These are phyloP conservation scores for Australoheros facetus DNA, from an alignment of 2,797 vertebrate species.

Conservation along the genomic window DNA sequence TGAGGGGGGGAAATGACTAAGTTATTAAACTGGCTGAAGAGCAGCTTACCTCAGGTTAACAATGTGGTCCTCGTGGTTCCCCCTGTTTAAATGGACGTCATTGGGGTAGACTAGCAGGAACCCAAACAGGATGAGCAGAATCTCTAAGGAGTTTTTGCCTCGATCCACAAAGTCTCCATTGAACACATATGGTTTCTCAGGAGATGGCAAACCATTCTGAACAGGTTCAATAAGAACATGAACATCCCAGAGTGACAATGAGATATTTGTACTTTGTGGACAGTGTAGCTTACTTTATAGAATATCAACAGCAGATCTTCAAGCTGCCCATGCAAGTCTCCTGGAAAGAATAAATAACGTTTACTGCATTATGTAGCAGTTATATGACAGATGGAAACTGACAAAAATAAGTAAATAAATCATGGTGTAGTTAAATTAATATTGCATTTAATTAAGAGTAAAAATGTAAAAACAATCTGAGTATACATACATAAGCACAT, in stretches of 20 bases:
- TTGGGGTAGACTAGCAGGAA: slow-evolving; percentile 93
- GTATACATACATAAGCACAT: background rate
- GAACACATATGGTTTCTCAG: slow-evolving; percentile 91
- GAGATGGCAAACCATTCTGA: slow-evolving; percentile 93
- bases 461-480: background rate
- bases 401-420: background rate
- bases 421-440: background rate
- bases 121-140: slow-evolving; percentile 90
- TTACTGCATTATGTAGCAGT: background rate
- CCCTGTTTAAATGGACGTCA: slow-evolving; percentile 90
- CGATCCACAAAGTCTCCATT: slow-evolving; percentile 96
- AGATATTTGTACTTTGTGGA: background rate
- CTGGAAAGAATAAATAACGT: slow-evolving; percentile 64
- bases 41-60: slow-evolving; percentile 88
- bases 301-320: slow-evolving; percentile 94
- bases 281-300: slow-evolving; percentile 85
- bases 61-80: slow-evolving; percentile 95
- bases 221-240: background rate
- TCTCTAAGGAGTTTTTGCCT: slow-evolving; percentile 91
- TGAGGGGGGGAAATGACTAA: too few relatives aligned
- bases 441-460: background rate
- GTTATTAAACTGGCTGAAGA: background rate
- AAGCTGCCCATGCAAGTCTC: slow-evolving; percentile 92
- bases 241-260: background rate
- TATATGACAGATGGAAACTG: background rate